Conservation (phyloP, 2,797 vertebrate genomes). For the Atherinosoma microstoma region DNA sequence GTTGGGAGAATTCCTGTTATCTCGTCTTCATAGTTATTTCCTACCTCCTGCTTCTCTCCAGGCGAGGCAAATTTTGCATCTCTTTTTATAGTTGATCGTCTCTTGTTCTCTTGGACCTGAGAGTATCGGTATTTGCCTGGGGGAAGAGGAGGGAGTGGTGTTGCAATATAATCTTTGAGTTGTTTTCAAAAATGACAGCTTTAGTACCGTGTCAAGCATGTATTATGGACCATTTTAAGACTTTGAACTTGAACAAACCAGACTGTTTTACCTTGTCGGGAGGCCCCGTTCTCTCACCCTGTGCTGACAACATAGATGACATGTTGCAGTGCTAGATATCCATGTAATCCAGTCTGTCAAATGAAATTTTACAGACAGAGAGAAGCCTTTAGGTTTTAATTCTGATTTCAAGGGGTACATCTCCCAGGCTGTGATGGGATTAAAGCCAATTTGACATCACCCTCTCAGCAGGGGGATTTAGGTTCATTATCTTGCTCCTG, state of each 20-base stretch:
- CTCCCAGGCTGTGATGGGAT: conserved; percentile 7
- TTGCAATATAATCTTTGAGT: conserved; percentile 54
- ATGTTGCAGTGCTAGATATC: conserved; percentile 32
- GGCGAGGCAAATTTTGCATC: conserved; percentile 23
- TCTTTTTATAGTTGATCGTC: conserved; percentile 34
- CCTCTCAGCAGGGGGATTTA: conserved; percentile 10
- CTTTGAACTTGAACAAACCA: conserved; percentile 77
- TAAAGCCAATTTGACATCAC: conserved; percentile 6
- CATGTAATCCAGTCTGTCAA: conserved; percentile 39
- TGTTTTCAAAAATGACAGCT: conserved; percentile 78
- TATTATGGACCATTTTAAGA: conserved; percentile 66
- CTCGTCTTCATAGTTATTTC: conserved; percentile 40
- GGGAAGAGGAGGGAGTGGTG: conserved; percentile 39
- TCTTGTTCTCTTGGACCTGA: conserved; percentile 10
- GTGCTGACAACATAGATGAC: conserved; percentile 57
- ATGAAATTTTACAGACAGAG: conserved; percentile 17
- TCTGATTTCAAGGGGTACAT: conserved; percentile 24
- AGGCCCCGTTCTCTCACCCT: conserved; percentile 19
- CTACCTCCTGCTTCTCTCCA: conserved; percentile 37
- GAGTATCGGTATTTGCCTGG: conserved; percentile 57
- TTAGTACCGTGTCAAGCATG: conserved; percentile 68
- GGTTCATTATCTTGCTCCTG: conserved; percentile 27
- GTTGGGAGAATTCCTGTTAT: conserved; percentile 30
- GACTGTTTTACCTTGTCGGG: conserved; percentile 48
- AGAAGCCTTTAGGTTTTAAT: conserved; percentile 1